phyloP scores from a whole-genome alignment of 2,888 invertebrate genomes.

The Barypeithes pellucidus region DNA sequence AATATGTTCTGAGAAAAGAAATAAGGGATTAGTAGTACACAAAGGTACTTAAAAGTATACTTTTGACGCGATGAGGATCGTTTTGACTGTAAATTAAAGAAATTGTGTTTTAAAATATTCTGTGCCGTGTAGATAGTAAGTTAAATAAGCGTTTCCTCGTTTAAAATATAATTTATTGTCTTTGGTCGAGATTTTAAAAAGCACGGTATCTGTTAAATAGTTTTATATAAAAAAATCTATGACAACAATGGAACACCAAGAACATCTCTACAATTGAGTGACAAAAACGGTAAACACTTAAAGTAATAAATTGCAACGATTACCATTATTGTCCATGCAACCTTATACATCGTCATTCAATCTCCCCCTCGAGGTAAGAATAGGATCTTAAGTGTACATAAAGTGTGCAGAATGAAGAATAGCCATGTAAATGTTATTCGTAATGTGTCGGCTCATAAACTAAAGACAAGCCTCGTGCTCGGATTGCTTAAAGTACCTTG shows the following conservation, averaged over 20 bases:
- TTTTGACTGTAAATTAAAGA: background rate
- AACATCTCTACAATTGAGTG: background rate
- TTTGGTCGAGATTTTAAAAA: too few species aligned
- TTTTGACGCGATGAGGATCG: background rate
- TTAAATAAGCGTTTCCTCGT: too few species aligned
- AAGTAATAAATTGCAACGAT: background rate
- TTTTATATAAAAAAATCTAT: too few species aligned
- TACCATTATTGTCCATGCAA: background rate
- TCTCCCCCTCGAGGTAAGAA: slow-evolving; percentile 13
- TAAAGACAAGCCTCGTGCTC: slow-evolving; percentile 42
- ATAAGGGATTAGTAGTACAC: background rate
- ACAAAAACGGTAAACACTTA: background rate
- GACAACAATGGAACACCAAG: too few species aligned
- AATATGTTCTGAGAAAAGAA: slow-evolving; percentile 11
- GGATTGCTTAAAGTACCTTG: slow-evolving; percentile 33
- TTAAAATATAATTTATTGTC: too few species aligned
- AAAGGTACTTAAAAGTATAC: background rate
- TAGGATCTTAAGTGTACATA: slow-evolving; percentile 17
- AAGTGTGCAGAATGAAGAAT: slow-evolving; percentile 37
- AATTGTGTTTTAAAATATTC: background rate
- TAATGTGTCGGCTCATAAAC: slow-evolving; percentile 44
- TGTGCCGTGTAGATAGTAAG: too few species aligned
- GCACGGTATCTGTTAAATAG: too few species aligned
- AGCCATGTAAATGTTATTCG: slow-evolving; percentile 27
- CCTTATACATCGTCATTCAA: slow-evolving; percentile 18